Conservation (phyloP, 2,797 vertebrate genomes). For the Varecia variegata region DNA sequence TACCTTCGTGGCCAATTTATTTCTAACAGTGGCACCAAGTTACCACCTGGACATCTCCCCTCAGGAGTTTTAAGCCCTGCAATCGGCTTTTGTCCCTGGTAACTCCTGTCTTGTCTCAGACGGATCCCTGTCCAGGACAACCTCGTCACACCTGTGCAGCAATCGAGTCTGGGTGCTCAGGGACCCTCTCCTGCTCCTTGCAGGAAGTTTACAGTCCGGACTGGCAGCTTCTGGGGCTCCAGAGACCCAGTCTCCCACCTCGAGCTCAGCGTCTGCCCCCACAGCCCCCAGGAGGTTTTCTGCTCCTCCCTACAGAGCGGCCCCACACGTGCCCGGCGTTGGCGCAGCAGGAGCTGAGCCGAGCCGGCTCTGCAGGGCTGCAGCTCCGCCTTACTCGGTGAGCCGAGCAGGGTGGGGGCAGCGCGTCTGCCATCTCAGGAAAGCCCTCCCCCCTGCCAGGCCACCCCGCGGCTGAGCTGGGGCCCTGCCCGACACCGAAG, state of each 20-base stretch:
- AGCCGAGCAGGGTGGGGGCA: background rate
- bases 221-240: background rate
- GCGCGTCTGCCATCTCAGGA: background rate
- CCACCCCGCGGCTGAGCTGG: background rate
- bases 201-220: background rate
- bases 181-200: background rate
- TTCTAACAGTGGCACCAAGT: background rate
- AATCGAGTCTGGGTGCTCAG: fast-evolving
- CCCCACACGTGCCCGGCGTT: fast-evolving
- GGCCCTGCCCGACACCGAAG: background rate
- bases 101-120: background rate
- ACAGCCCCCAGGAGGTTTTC: fast-evolving
- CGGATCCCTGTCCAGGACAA: fast-evolving
- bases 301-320: no score
- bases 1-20: background rate
- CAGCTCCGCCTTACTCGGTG: background rate
- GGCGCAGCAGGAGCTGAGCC: fast-evolving
- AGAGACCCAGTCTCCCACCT: background rate
- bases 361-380: background rate
- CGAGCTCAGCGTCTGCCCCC: background rate
- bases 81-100: background rate
- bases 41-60: background rate
- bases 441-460: background rate
- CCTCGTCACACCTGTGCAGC: background rate
- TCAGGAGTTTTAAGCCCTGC: no score